phyloP scores from a whole-genome alignment of 2,797 vertebrate species.

The Danio kyathit region DNA sequence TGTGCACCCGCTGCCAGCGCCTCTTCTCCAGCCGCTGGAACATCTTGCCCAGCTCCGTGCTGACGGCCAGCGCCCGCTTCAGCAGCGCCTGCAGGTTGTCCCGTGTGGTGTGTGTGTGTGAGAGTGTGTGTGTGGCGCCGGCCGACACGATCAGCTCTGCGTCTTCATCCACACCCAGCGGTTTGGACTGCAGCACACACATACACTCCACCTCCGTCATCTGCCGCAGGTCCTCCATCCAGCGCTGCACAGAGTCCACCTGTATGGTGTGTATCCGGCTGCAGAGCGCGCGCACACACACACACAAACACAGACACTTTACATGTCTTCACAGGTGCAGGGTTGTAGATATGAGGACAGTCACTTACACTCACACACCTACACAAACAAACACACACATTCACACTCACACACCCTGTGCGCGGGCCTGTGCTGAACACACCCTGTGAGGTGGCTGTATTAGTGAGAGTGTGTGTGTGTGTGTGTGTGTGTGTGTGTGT shows the following conservation, averaged over 20 bases:
- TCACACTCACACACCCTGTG: too few relatives aligned
- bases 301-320: too few relatives aligned
- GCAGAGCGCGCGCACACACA: slow-evolving; percentile 28
- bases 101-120: slow-evolving; percentile 60
- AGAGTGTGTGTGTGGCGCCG: slow-evolving; percentile 44
- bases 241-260: slow-evolving; percentile 94
- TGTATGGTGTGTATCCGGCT: slow-evolving; percentile 87
- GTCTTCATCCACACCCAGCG: slow-evolving; percentile 91
- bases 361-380: too few relatives aligned
- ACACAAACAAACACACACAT: too few relatives aligned
- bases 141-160: slow-evolving; percentile 86
- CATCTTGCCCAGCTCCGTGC: slow-evolving; percentile 92
- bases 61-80: slow-evolving; percentile 92
- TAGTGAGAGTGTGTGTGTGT: too few relatives aligned
- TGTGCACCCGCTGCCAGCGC: slow-evolving; percentile 92
- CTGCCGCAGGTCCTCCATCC: slow-evolving; percentile 96
- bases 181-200: slow-evolving; percentile 96
- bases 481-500: too few relatives aligned
- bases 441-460: too few relatives aligned
- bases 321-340: too few relatives aligned
- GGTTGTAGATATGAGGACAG: neutral
- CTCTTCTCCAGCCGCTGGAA: slow-evolving; percentile 93
- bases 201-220: slow-evolving; percentile 99
- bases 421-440: too few relatives aligned
- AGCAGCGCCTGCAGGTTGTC: slow-evolving; percentile 91